phyloP scores from a whole-genome alignment of 2,797 vertebrate genomes.

The Masticophis lateralis region DNA sequence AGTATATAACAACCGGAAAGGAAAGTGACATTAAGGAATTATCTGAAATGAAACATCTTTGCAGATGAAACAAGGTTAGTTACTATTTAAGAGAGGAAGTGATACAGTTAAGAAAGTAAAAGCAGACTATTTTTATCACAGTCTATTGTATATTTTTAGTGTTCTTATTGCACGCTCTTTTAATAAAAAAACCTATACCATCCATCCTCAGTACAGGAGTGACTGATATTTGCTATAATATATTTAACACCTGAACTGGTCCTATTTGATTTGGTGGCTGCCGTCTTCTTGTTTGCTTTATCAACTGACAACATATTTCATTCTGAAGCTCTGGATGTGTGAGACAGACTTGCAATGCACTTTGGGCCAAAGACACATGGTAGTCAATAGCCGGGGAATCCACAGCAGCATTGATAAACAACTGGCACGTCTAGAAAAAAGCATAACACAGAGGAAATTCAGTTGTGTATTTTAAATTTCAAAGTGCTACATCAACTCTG shows the following conservation, averaged over 20 bases:
- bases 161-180: not conserved
- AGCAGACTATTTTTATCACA: not conserved
- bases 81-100: not conserved
- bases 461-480: slow-evolving; percentile 18
- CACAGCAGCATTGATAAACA: slow-evolving; percentile 96
- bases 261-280: slow-evolving; percentile 84
- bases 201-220: not conserved
- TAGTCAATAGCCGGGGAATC: slow-evolving; percentile 97
- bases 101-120: not conserved
- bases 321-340: slow-evolving; percentile 95
- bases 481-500: not conserved
- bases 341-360: slow-evolving; percentile 93
- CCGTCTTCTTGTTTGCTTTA: slow-evolving; percentile 90
- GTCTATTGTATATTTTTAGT: not conserved
- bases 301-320: slow-evolving; percentile 95
- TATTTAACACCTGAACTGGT: slow-evolving; percentile 83
- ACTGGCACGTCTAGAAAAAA: slow-evolving; percentile 88
- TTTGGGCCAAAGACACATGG: slow-evolving; percentile 95
- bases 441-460: slow-evolving; percentile 36
- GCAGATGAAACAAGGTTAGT: not conserved
- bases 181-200: not conserved
- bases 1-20: not conserved
- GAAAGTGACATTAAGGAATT: not conserved
- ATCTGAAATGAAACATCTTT: not conserved
- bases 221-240: not conserved